Evolutionary conservation across 30 jellyfish, hydroid and myxozoan species (phyloP).

Genomic region (Morbakka virulenta): DNA sequence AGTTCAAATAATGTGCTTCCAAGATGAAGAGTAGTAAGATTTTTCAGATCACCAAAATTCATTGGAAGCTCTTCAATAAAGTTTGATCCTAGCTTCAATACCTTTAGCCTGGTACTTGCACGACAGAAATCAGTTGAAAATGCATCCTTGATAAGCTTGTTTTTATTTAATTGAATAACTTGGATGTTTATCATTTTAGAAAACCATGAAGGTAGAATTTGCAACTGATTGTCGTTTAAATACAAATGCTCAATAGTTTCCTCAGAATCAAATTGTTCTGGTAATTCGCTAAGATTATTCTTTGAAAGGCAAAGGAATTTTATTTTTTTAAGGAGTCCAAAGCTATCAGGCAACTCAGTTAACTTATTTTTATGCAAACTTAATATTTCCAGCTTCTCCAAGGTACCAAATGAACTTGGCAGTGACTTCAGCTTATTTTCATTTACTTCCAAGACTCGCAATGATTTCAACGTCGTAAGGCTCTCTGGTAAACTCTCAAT

Average conservation of each 20-base stretch:
- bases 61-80: slow-evolving; percentile 58
- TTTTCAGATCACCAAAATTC: slow-evolving; percentile 59
- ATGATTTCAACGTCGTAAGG: slow-evolving; percentile 10
- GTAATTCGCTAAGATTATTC: slow-evolving; percentile 42
- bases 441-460: slow-evolving; percentile 59
- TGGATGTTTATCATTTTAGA: slow-evolving; percentile 38
- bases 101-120: slow-evolving; percentile 7
- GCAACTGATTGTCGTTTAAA: slow-evolving; percentile 56
- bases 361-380: slow-evolving; percentile 50
- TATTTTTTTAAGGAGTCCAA: slow-evolving; percentile 29
- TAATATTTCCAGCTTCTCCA: slow-evolving; percentile 28
- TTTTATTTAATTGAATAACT: slow-evolving; percentile 61
- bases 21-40: slow-evolving; percentile 48
- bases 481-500: slow-evolving; percentile 25
- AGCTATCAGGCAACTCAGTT: slow-evolving; percentile 53
- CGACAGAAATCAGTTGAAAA: slow-evolving; percentile 59
- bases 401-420: slow-evolving; percentile 56
- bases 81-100: slow-evolving; percentile 70
- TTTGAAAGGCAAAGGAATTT: slow-evolving; percentile 47
- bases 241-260: slow-evolving; percentile 41
- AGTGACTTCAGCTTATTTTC: slow-evolving; percentile 47
- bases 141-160: slow-evolving; percentile 43
- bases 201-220: slow-evolving; percentile 76
- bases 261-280: slow-evolving; percentile 45
- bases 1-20: slow-evolving; percentile 86